These are phyloP conservation scores for Xenops minutus DNA, from an alignment of 2,797 vertebrate species.

Conservation along the genomic window DNA sequence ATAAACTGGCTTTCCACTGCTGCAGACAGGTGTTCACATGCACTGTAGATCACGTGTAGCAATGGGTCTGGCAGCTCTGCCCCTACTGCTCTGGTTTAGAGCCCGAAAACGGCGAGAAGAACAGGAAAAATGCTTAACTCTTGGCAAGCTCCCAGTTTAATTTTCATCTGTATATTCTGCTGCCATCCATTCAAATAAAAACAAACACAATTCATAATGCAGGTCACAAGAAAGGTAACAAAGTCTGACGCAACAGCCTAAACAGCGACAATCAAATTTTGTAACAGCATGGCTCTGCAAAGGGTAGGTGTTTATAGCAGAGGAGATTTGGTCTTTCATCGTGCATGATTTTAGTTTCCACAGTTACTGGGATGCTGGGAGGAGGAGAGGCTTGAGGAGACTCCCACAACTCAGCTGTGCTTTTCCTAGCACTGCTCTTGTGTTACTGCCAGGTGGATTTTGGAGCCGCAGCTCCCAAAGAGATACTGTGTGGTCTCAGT, in stretches of 20 bases:
- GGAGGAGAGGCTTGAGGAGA: not conserved
- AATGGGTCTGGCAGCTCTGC: not conserved
- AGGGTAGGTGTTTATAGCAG: not conserved
- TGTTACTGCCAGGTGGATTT: not conserved
- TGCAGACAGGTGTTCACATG: not conserved
- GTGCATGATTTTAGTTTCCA: not conserved
- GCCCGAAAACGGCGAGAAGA: not conserved
- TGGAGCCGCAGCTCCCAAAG: not conserved
- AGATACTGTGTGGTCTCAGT: not conserved
- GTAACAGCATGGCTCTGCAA: not conserved
- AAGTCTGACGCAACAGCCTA: not conserved
- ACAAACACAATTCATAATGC: not conserved
- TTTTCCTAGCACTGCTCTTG: conserved; percentile 21
- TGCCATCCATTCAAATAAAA: not conserved
- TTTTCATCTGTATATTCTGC: conserved; percentile 1
- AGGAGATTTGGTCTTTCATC: not conserved
- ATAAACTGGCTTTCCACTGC: conserved; percentile 11
- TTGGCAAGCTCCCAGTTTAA: not conserved
- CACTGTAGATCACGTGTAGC: not conserved
- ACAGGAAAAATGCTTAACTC: not conserved
- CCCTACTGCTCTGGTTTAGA: not conserved
- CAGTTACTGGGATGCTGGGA: not conserved
- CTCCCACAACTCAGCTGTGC: conserved; percentile 17
- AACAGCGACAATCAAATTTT: not conserved
- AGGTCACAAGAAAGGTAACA: not conserved